These are phyloP conservation scores for Empis stercorea DNA, from an alignment of 2,888 invertebrate species.

Conservation along the genomic window DNA sequence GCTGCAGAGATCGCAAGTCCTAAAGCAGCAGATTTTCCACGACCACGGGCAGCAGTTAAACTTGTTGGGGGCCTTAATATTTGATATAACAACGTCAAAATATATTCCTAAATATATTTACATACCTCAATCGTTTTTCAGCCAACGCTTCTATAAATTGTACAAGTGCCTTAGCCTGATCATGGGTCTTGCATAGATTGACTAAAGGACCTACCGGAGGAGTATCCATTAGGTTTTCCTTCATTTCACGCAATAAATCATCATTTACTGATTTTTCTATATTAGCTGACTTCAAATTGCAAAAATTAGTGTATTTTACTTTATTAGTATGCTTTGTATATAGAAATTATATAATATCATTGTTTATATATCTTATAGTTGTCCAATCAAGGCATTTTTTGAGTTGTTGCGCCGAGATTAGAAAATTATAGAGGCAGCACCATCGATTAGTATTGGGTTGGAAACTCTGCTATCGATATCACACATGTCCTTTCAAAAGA, in stretches of 20 bases:
- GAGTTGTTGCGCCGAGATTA: too few species aligned
- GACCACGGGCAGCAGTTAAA: constrained; percentile 88
- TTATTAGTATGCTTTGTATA: too few species aligned
- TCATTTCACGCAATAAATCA: constrained; percentile 56
- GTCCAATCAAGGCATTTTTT: too few species aligned
- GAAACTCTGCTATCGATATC: too few species aligned
- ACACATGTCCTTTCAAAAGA: too few species aligned
- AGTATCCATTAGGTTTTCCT: constrained; percentile 74
- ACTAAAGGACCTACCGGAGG: constrained; percentile 85
- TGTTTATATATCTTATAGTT: too few species aligned
- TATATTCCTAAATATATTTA: too few species aligned
- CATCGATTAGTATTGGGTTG: too few species aligned
- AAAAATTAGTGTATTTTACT: background rate
- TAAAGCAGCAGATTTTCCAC: constrained; percentile 96
- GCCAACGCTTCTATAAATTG: constrained; percentile 92
- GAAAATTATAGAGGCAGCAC: too few species aligned
- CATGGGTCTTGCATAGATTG: constrained; percentile 80
- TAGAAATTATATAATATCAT: too few species aligned
- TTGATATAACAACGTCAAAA: background rate
- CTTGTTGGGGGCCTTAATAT: constrained; percentile 70
- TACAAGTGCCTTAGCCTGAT: constrained; percentile 84
- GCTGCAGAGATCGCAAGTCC: constrained; percentile 85
- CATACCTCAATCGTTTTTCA: constrained; percentile 61
- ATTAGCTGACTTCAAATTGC: constrained; percentile 18
- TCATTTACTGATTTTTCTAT: constrained; percentile 37